These are phyloP conservation scores for Desmodus rotundus DNA, from an alignment of 2,113 vertebrate species.

Conservation along the genomic window DNA sequence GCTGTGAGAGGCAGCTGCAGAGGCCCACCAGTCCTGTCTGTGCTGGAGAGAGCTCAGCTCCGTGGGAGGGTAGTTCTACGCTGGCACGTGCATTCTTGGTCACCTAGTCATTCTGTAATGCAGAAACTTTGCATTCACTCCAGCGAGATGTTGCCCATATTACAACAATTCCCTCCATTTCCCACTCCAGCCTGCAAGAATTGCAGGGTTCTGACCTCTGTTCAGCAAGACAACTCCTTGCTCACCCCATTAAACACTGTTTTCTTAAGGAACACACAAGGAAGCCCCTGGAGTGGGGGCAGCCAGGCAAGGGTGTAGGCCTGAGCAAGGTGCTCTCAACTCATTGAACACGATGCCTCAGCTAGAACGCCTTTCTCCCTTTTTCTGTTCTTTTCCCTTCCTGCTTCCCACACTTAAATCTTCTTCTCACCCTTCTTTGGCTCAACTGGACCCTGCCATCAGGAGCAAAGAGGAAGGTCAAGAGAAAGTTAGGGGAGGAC, in stretches of 20 bases:
- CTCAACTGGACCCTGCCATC: not conserved
- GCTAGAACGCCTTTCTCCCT: not conserved
- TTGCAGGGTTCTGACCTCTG: not conserved
- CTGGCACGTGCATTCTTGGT: not conserved
- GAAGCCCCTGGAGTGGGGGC: not conserved
- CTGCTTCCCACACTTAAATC: not conserved
- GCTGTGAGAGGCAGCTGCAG: accelerated
- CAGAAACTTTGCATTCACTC: not conserved
- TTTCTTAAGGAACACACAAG: not conserved
- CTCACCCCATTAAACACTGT: not conserved
- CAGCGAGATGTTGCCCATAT: not conserved
- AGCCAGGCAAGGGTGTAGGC: not conserved
- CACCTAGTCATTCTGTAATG: not conserved
- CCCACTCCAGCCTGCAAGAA: not conserved
- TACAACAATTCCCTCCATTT: not conserved
- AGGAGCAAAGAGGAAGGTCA: not conserved
- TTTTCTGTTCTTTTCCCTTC: not conserved
- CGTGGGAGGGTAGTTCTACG: accelerated
- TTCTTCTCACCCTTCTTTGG: not conserved
- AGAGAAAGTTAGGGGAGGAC: not conserved
- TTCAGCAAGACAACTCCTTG: not conserved
- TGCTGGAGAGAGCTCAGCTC: not conserved
- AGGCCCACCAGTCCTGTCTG: not conserved
- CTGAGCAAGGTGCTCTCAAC: not conserved
- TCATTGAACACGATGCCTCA: not conserved